These are phyloP conservation scores for Drosophila insularis DNA, from an alignment of 1,140 invertebrate genomes.

Conservation along the genomic window DNA sequence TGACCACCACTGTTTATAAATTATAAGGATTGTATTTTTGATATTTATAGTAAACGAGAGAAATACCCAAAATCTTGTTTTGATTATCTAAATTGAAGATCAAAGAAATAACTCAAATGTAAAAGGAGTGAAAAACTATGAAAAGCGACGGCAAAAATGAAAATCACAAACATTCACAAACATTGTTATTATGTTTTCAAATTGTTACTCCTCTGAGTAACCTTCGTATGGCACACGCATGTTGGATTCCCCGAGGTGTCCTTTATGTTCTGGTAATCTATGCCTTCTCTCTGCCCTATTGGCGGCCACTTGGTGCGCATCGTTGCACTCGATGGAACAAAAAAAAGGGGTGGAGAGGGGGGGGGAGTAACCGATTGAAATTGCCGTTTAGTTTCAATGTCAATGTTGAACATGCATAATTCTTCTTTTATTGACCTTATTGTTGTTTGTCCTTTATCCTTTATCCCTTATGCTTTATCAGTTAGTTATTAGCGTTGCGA, in stretches of 20 bases:
- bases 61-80: no score
- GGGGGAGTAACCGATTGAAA: background rate
- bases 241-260: conserved; percentile 46
- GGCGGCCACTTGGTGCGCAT: conserved; percentile 43
- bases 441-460: conserved; percentile 18
- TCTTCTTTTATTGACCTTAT: conserved; percentile 8
- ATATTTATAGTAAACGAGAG: no score
- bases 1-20: no score
- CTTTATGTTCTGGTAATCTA: conserved; percentile 57
- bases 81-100: no score
- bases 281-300: conserved; percentile 26
- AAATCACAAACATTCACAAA: background rate
- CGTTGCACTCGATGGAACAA: conserved; percentile 30
- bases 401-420: conserved; percentile 48
- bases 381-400: conserved; percentile 51
- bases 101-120: no score
- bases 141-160: background rate
- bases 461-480: conserved; percentile 19
- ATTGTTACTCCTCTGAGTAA: background rate
- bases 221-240: conserved; percentile 21
- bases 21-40: no score
- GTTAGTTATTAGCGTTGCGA: conserved; percentile 21
- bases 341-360: background rate
- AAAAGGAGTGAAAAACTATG: no score
- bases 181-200: conserved; percentile 2